Conservation (phyloP, 2,113 vertebrate genomes). For the Aramus guarauna region DNA sequence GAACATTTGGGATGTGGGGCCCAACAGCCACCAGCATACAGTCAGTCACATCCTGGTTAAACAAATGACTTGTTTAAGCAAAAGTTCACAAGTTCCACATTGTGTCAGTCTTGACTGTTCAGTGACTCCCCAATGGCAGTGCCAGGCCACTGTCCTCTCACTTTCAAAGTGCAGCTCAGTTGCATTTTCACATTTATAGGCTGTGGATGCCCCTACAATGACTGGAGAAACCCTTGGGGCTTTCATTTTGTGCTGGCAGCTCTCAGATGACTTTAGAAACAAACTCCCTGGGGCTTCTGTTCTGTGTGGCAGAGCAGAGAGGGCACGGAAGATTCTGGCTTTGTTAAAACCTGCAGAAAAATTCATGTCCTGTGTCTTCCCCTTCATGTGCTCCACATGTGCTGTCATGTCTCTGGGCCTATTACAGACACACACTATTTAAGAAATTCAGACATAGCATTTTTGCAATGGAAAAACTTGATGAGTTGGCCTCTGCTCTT, state of each 20-base stretch:
- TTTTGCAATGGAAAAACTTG: neutral
- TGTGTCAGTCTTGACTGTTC: neutral
- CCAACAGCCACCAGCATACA: neutral
- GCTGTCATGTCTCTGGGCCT: conserved; percentile 40
- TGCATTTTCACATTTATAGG: conserved; percentile 18
- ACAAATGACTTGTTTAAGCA: neutral
- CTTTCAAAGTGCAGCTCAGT: conserved; percentile 1
- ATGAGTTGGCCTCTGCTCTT: neutral
- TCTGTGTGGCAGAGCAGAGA: conserved; percentile 39
- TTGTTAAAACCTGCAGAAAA: conserved; percentile 65
- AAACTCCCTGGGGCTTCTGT: neutral
- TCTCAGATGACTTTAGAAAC: conserved; percentile 43
- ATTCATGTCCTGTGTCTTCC: conserved; percentile 30
- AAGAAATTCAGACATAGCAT: conserved; percentile 17
- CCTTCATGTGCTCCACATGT: neutral
- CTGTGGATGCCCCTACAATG: neutral
- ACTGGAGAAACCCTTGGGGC: conserved; percentile 30
- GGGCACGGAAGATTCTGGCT: conserved; percentile 45
- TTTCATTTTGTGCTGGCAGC: conserved; percentile 54
- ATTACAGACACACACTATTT: neutral
- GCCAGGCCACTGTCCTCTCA: conserved; percentile 12
- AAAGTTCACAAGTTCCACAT: neutral
- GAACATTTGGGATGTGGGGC: neutral
- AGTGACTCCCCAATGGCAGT: neutral
- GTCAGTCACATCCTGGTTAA: neutral